phyloP scores from a whole-genome alignment of 2,888 invertebrate species.

The Acronicta psi region DNA sequence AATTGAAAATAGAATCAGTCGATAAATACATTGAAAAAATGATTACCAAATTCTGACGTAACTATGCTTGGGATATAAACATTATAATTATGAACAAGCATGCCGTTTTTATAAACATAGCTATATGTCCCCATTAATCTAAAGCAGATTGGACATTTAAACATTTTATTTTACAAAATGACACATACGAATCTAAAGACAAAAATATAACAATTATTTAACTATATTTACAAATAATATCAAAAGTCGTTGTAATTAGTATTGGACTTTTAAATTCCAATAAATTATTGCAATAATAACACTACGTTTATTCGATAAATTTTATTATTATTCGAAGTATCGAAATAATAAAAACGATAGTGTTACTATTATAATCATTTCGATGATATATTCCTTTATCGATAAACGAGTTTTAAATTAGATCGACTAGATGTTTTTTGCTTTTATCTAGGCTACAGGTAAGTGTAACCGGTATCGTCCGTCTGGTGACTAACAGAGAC shows the following conservation, averaged over 20 bases:
- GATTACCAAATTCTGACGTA: conserved; percentile 15
- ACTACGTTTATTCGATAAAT: conserved; percentile 21
- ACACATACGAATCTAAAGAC: conserved; percentile 55
- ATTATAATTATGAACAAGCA: not conserved
- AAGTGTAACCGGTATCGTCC: not conserved
- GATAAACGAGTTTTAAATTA: conserved; percentile 28
- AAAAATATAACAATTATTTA: conserved; percentile 54
- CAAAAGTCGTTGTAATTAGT: conserved; percentile 67
- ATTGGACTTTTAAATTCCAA: conserved; percentile 62
- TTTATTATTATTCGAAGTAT: conserved; percentile 13
- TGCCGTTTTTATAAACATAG: conserved; percentile 8
- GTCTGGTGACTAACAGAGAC: not conserved
- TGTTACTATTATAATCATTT: conserved; percentile 32
- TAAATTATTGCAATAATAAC: conserved; percentile 45
- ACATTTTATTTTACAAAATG: conserved; percentile 54
- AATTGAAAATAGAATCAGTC: conserved; percentile 25
- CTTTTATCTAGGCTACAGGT: not conserved
- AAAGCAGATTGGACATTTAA: conserved; percentile 39
- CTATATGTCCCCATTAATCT: conserved; percentile 10
- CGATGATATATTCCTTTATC: conserved; percentile 36
- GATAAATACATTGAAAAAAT: not conserved
- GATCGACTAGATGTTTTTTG: not conserved
- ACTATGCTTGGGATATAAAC: not conserved
- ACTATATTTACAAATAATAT: conserved; percentile 56
- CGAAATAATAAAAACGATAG: conserved; percentile 8